Evolutionary conservation across 2,113 vertebrate genomes (phyloP).

Genomic region (human (Homo sapiens)): DNA sequence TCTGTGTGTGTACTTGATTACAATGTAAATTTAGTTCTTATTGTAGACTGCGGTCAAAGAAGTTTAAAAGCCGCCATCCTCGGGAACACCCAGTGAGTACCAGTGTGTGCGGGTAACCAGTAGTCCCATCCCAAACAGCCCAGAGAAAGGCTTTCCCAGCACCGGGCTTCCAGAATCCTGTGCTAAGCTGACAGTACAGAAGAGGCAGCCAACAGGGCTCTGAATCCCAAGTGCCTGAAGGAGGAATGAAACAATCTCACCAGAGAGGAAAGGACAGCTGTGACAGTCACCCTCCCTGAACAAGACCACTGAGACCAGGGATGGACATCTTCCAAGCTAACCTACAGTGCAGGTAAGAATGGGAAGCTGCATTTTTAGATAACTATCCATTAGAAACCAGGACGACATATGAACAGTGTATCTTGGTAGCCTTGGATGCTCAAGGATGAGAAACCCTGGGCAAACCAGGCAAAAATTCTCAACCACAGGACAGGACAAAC

Average conservation of each 20-base stretch:
- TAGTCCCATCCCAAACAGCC: background rate
- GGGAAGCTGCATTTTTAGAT: background rate
- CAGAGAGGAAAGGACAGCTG: accelerated
- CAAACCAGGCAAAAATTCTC: background rate
- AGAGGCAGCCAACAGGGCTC: no score
- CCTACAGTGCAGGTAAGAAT: background rate
- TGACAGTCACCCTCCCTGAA: background rate
- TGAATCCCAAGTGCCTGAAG: background rate
- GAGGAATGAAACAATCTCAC: background rate
- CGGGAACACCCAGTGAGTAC: background rate
- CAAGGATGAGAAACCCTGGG: background rate
- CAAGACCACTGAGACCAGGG: background rate
- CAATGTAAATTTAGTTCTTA: background rate
- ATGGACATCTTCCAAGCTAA: background rate
- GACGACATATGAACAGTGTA: accelerated
- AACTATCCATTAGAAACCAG: background rate
- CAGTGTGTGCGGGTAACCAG: background rate
- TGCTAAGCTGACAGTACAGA: accelerated
- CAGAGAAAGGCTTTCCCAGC: background rate
- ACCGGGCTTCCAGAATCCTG: background rate
- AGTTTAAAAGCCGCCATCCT: background rate
- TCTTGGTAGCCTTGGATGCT: background rate
- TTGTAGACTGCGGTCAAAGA: background rate
- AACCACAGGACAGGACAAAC: background rate
- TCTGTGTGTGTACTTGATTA: background rate